Base-by-base conservation (phyloP, 64 coral and sea anemone species). In the Stylophora pistillata region DNA sequence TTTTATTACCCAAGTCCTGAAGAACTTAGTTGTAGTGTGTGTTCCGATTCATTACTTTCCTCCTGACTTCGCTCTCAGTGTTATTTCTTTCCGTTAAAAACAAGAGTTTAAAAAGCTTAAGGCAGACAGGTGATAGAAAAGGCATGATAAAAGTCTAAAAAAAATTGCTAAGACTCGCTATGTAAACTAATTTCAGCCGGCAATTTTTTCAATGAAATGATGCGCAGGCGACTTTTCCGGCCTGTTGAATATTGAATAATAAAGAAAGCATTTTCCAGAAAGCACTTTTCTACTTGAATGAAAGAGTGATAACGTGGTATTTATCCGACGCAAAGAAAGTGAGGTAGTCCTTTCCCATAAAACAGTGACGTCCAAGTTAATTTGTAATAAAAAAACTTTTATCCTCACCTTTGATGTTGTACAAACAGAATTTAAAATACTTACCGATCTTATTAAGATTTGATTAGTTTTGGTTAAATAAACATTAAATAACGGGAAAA, bases 91-190 rank as follows among this genome's bases (percentile, higher is more conserved):
- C 7, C 37, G 37, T 47, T 47, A 7, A 47, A 47, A 47, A 47
- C 37, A 47, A 47, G 7, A 47, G 37, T 47, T 47, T 47, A 47
- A 4, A 47, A 47, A 47, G 7, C 37, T 47, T 47, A 7, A 47
- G 7, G 37, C 37, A 47, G 37, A 47, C 37, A 47, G 37, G 37
- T 47, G 37, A 47, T 47, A 47, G 37, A 47, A 47, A 47, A 47
- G 3, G 37, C 37, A 47, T 3, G 37, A 47, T 47, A 47, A 47
- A 47, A 47, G 37, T 47, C 37, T 47, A 47, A 47, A 47, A 47
- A 47, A 30, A 73, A 31, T 12, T 73, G 30, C 71, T 73, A 73
- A 73, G 28, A 75, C 73, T 75, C 73, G 32, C 73, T 75, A 75
- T 75, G 73, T 75, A 17, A 75, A 75, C 73, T 20, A 75, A 75